These are phyloP conservation scores for Gallinago stenura DNA, from an alignment of 2,797 vertebrate species.

Conservation along the genomic window DNA sequence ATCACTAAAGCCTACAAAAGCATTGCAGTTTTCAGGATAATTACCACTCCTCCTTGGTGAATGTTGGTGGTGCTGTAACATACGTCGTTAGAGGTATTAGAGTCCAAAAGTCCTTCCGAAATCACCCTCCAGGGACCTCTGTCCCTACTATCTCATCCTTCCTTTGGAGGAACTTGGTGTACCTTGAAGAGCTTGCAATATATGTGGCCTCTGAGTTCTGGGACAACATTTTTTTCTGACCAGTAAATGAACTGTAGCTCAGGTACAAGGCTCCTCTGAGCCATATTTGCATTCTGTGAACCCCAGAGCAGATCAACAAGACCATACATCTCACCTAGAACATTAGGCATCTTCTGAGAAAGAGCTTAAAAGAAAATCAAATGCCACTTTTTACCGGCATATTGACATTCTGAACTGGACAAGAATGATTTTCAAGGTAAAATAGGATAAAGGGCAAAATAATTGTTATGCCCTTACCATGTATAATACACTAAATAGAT, in stretches of 20 bases:
- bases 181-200: neutral
- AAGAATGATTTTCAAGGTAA: neutral
- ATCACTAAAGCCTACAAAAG: neutral
- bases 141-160: neutral
- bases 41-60: neutral
- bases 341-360: neutral
- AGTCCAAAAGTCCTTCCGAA: neutral
- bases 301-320: neutral
- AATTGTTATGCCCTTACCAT: neutral
- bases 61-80: neutral
- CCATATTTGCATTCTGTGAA: neutral
- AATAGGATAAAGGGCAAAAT: neutral
- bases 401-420: neutral
- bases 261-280: neutral
- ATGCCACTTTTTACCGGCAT: neutral
- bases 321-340: neutral
- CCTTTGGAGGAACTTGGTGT: neutral
- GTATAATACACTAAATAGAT: neutral
- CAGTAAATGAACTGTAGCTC: neutral
- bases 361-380: neutral
- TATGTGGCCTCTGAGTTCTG: neutral
- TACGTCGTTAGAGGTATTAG: neutral
- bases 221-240: neutral
- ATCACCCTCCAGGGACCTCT: neutral
- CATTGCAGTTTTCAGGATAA: neutral